phyloP scores from a whole-genome alignment of 2,888 invertebrate species.

The Heterodera filipjevi region DNA sequence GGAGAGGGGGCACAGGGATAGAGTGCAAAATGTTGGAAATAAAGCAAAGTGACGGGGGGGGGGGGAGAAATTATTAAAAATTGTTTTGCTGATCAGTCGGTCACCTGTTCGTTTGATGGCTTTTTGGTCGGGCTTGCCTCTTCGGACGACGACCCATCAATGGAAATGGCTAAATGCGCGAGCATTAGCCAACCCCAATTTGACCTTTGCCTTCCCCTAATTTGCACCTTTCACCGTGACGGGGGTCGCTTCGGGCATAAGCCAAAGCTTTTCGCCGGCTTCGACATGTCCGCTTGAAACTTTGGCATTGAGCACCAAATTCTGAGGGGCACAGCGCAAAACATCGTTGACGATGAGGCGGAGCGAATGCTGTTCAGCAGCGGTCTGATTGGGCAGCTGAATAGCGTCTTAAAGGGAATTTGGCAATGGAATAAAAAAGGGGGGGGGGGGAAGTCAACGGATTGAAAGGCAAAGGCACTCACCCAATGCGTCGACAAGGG shows the following conservation, averaged over 20 bases:
- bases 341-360: conserved; percentile 91
- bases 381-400: conserved; percentile 70
- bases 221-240: conserved; percentile 57
- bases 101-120: background rate
- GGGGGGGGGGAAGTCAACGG: background rate
- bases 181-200: background rate
- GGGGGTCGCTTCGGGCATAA: conserved; percentile 67
- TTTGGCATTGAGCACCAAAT: conserved; percentile 82
- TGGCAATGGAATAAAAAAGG: no score
- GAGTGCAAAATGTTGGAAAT: no score
- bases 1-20: no score
- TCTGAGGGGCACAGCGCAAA: conserved; percentile 72
- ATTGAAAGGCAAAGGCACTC: background rate
- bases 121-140: conserved; percentile 23
- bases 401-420: conserved; percentile 75
- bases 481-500: conserved; percentile 36
- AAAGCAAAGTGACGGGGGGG: no score
- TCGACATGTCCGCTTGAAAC: conserved; percentile 88
- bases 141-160: conserved; percentile 8
- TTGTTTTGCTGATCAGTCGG: background rate
- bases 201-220: no score
- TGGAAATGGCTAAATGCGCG: conserved; percentile 21
- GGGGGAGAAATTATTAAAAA: no score
- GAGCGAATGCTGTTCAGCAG: conserved; percentile 79
- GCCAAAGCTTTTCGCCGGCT: conserved; percentile 78